These are phyloP conservation scores for Schizopygopsis pylzovi DNA, from an alignment of 2,797 vertebrate species.

Conservation along the genomic window DNA sequence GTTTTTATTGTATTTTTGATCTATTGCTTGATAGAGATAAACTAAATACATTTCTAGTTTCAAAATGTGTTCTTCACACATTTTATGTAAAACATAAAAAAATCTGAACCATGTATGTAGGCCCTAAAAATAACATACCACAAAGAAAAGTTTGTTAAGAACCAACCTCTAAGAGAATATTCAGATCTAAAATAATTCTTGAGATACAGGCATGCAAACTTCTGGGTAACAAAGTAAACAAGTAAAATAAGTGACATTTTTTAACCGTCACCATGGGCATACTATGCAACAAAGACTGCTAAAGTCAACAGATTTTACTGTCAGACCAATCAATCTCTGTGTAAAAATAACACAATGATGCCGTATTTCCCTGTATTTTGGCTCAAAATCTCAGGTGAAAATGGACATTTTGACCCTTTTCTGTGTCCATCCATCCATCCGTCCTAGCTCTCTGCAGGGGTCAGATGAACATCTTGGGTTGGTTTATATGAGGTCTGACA, in stretches of 20 bases:
- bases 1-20: neutral
- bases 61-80: too few relatives aligned
- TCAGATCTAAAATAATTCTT: too few relatives aligned
- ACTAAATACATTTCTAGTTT: too few relatives aligned
- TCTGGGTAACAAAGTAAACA: too few relatives aligned
- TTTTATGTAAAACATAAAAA: too few relatives aligned
- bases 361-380: neutral
- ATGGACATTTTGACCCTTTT: too few relatives aligned
- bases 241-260: neutral
- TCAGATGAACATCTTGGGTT: neutral
- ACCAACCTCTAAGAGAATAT: neutral
- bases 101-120: neutral
- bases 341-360: neutral
- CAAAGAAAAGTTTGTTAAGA: neutral
- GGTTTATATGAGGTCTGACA: constrained; percentile 37
- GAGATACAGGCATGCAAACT: neutral
- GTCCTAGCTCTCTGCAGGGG: too few relatives aligned
- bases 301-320: neutral
- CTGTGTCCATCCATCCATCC: neutral
- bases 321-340: neutral
- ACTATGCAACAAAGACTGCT: neutral
- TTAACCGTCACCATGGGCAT: neutral
- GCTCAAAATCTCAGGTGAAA: neutral
- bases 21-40: too few relatives aligned
- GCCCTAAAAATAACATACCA: neutral